phyloP scores from a whole-genome alignment of 2,113 vertebrate genomes.

The Polypterus senegalus region DNA sequence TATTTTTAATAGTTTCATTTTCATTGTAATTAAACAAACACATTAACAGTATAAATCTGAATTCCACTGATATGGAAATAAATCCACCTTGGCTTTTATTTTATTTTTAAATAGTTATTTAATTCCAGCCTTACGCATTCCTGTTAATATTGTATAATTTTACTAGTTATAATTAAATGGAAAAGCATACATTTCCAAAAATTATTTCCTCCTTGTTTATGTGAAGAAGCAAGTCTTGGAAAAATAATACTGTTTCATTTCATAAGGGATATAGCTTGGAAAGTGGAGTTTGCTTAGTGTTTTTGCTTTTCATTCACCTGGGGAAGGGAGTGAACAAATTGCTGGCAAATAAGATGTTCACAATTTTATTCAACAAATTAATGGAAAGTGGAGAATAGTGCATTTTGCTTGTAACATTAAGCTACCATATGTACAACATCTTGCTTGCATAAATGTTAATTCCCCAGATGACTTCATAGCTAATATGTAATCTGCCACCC shows the following conservation, averaged over 20 bases:
- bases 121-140: too few species aligned
- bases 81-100: too few species aligned
- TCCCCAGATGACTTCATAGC: background rate
- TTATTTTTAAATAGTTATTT: too few species aligned
- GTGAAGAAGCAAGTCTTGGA: background rate
- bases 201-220: too few species aligned
- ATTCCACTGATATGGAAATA: too few species aligned
- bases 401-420: background rate
- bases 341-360: background rate
- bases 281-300: background rate
- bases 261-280: background rate
- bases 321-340: background rate
- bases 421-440: background rate
- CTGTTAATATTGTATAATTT: too few species aligned
- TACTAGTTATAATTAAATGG: too few species aligned
- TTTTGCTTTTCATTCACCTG: background rate
- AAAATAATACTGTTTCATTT: background rate
- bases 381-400: background rate
- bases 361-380: background rate
- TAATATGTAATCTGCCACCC: constrained; percentile 1
- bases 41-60: too few species aligned
- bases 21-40: too few species aligned
- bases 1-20: too few species aligned
- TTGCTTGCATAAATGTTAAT: background rate
- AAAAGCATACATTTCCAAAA: too few species aligned